Base-by-base conservation (phyloP, 2,888 invertebrate genomes). In the Watsonalla cultraria region DNA sequence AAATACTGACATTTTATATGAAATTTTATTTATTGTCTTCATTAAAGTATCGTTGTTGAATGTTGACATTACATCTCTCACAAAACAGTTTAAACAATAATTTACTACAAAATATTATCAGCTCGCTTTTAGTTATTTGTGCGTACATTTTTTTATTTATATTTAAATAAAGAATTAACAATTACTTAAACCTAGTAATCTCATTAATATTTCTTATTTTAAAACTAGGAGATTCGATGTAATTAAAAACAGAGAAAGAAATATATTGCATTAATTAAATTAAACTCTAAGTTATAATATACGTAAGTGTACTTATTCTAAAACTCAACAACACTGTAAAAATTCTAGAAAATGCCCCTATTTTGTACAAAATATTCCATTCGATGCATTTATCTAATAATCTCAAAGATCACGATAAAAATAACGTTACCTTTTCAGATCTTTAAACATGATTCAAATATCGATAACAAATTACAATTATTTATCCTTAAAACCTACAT, bases 111-210 rank as follows among this genome's bases (percentile, higher is more conserved):
- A 80, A 74, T 86, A 87, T 24, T 24, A 24, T 24, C 78, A 80
- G 60, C 64, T 61, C 70, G 67, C 66, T 61, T 68, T 78, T 73
- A 74, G 74, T 75, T 77, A 76, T 74, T 87, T 88, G 88, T 88
- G 87, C 86, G 86, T 77, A 62, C 62, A 66, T 66, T 68, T 60
- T 64, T 64, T 7, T 37, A 37, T 37, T 68, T 67, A 65, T 49
- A 72, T 74, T 86, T 87, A 83, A 82, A 84, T 84, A 84, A 74
- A 76, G 72, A 76, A 78, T 81, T 84, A 88, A 87, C 84, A 83
- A 76, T 72, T 74, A 75, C 73, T 78, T 84, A 65, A 45, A 57
- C 51, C 86, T 90, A 90, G 72, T 90, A 90, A 90, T 90, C 90
- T 90, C 90, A 86, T 71, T 70, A 74, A 42, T 42, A 11, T 42